Conservation (phyloP, 2,888 invertebrate species). For the Aphidius colemani region DNA sequence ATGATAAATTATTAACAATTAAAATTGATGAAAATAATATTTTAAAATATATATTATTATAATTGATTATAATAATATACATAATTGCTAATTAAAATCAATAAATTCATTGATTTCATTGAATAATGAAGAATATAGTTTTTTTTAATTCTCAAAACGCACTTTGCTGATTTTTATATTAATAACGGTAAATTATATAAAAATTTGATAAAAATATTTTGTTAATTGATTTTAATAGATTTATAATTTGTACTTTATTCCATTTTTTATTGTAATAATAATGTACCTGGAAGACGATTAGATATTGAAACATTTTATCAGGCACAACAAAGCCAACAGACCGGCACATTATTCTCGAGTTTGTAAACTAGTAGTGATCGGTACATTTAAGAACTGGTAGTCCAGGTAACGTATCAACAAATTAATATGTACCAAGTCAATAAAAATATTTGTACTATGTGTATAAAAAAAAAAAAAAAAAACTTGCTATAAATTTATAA, state of each 20-base stretch:
- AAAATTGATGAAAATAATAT: no score
- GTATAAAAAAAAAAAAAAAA: neutral
- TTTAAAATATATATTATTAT: neutral
- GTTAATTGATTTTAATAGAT: no score
- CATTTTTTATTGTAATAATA: no score
- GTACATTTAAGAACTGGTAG: conserved; percentile 40
- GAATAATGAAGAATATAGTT: neutral
- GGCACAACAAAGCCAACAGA: conserved; percentile 36
- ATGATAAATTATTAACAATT: conserved; percentile 41
- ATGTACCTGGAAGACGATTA: conserved; percentile 47
- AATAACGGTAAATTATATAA: no score
- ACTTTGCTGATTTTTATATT: no score
- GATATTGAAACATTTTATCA: conserved; percentile 51
- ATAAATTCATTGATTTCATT: conserved; percentile 1
- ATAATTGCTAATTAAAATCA: neutral
- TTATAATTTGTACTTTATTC: no score
- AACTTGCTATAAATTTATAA: neutral
- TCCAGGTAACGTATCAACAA: conserved; percentile 53
- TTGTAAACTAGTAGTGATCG: no score
- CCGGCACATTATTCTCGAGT: conserved; percentile 39
- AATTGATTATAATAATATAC: neutral
- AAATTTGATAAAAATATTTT: no score
- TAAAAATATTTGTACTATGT: conserved; percentile 29
- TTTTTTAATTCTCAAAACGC: neutral
- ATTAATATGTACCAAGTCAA: conserved; percentile 43